Evolutionary conservation across 2,113 vertebrate species (phyloP), one percentile per base, ranked within the genome.

Genomic region (Percopsis transmontana): DNA sequence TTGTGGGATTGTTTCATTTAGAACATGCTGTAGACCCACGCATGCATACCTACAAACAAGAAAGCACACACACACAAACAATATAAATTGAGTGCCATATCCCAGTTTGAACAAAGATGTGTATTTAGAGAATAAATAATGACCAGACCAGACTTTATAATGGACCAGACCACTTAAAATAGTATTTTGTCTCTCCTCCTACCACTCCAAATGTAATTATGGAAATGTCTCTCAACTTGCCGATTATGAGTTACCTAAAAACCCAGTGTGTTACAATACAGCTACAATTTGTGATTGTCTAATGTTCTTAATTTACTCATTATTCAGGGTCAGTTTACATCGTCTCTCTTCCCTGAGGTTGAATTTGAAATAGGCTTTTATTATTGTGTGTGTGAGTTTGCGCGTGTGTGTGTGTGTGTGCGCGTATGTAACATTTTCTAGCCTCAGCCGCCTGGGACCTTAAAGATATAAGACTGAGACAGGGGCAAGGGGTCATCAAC

Each of bases 391-490:
- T 5, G 63, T 1, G 1, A 41, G 63, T n/a, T n/a, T 64, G 8
- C 67, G 58, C 60, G 60, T 71, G 74, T 75, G 40, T 10, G 15
- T 45, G 58, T 10, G 19, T 23, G 9, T 21, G 51, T 23, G 51
- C 45, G 14, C 7, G 4, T 2, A n/a, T 33, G 13, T 60, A 42
- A 65, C 79, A 61, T 58, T 64, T 47, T 52, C 70, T 56, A 44
- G 72, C 45, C 58, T 85, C 54, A 62, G 62, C 18, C 85, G 77
- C 78, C 63, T 51, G 85, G 76, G 86, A 81, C 70, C 58, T 53
- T 47, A 57, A 44, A 80, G 83, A 90, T 76, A 75, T 73, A 82
- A 80, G 77, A 61, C 89, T 89, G 89, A 88, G 82, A 85, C 74
- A 18, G 57, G 86, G 80, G 47, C 76, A 76, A 82, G 77, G 83